A percentile compares a stretch with the other conserved stretches of the same genome.
These are phyloP conservation scores for Brachystomella parvula DNA, from an alignment of 1,140 invertebrate genomes.

Conservation along the genomic window DNA sequence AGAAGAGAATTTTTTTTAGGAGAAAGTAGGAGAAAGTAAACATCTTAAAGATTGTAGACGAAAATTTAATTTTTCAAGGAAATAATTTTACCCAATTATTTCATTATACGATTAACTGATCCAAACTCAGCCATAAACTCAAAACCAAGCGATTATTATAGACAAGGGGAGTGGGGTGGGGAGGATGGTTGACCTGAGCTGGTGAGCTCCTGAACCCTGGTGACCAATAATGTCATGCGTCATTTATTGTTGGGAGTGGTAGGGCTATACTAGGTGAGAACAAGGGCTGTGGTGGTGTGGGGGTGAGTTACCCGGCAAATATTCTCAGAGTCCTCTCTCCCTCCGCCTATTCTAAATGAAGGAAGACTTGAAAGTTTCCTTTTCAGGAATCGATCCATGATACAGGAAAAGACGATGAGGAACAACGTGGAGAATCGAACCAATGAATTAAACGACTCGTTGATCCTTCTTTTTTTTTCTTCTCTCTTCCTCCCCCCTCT, in stretches of 20 bases:
- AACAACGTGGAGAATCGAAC: conserved; percentile 8
- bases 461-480: conserved; percentile 9
- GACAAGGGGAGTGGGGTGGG: no score
- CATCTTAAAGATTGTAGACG: no score
- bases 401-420: background rate
- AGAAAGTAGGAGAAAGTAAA: background rate
- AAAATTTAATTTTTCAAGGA: background rate
- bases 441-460: conserved; percentile 11
- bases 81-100: background rate
- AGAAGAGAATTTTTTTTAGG: no score
- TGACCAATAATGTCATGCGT: background rate
- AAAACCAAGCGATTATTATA: no score
- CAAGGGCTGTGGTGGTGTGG: no score
- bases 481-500: conserved; percentile 4
- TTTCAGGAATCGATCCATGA: conserved; percentile 11
- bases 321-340: background rate
- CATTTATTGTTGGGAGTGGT: background rate
- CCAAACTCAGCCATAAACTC: no score
- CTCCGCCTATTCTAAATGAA: conserved; percentile 6
- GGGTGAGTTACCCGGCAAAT: background rate
- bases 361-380: conserved; percentile 7
- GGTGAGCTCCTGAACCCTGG: no score
- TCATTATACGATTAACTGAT: background rate
- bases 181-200: no score
- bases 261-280: no score